Percentiles rank a stretch among this genome's conserved stretches.
phyloP scores from a whole-genome alignment of 1,140 invertebrate species.

The Melipona quadrifasciata region DNA sequence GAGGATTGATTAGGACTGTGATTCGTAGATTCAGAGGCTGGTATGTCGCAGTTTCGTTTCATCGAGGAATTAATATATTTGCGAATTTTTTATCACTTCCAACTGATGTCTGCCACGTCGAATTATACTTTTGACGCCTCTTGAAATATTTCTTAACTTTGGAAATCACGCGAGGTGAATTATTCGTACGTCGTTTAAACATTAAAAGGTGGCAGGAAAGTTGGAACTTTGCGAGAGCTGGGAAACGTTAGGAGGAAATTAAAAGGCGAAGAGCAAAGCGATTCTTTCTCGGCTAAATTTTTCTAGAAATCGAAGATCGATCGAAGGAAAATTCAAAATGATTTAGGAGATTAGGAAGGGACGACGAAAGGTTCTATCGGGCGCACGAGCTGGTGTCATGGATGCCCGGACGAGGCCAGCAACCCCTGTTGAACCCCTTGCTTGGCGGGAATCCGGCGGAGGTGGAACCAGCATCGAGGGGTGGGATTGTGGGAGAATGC shows the following conservation, averaged over 20 bases:
- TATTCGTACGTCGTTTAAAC: no score
- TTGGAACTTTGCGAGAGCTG: no score
- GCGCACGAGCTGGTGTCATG: slow-evolving; percentile 51
- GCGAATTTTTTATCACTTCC: neutral
- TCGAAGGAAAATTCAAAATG: neutral
- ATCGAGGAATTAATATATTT: neutral
- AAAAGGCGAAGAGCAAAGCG: neutral
- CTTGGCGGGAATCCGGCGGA: slow-evolving; percentile 59
- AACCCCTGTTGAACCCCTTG: slow-evolving; percentile 79
- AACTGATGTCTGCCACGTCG: neutral
- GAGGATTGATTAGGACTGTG: neutral
- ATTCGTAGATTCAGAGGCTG: neutral
- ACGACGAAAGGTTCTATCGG: slow-evolving; percentile 39
- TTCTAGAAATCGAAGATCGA: neutral
- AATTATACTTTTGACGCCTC: no score
- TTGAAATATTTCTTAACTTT: no score
- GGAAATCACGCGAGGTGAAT: no score
- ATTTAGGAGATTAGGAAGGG: slow-evolving; percentile 12
- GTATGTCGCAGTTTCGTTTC: neutral
- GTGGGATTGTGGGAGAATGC: slow-evolving; percentile 60
- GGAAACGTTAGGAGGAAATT: neutral
- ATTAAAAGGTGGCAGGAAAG: no score
- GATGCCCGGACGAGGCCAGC: slow-evolving; percentile 77
- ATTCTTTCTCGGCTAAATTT: neutral
- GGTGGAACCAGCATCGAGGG: slow-evolving; percentile 47